phyloP scores from a whole-genome alignment of 2,888 invertebrate species.

The Lasioglossum lativentre region DNA sequence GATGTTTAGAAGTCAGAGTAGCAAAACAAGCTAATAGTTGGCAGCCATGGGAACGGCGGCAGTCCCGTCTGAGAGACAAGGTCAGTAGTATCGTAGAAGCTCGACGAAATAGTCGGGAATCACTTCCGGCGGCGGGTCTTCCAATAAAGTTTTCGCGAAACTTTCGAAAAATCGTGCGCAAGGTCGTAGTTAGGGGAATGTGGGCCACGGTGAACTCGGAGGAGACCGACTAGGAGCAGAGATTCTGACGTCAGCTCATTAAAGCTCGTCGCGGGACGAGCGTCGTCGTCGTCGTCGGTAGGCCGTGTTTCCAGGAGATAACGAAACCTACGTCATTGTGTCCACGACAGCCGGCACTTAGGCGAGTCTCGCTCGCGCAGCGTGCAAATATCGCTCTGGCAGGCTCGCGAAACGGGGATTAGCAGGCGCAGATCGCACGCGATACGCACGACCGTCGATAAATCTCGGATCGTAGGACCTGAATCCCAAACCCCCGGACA shows the following conservation, averaged over 20 bases:
- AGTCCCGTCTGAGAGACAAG: not conserved
- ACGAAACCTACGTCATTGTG: constrained; percentile 45
- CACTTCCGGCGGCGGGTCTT: not conserved
- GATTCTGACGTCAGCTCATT: constrained; percentile 57
- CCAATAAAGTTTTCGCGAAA: not conserved
- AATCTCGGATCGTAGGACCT: not conserved
- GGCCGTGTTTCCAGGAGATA: constrained; percentile 40
- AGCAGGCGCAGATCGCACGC: not conserved
- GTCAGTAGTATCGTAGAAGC: not conserved
- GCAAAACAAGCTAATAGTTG: not conserved
- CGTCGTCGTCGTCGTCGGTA: constrained; percentile 15
- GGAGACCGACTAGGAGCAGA: constrained; percentile 29
- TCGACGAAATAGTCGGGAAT: not conserved
- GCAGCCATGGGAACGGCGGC: not conserved
- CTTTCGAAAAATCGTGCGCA: constrained; percentile 9
- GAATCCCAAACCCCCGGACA: not conserved
- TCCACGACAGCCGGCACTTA: constrained; percentile 4
- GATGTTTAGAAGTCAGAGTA: not conserved
- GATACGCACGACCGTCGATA: constrained; percentile 33
- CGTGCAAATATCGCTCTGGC: constrained; percentile 19
- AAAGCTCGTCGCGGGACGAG: constrained; percentile 34
- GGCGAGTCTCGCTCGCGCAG: not conserved
- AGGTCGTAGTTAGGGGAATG: constrained; percentile 19
- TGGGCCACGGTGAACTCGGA: constrained; percentile 34
- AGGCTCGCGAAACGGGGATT: constrained; percentile 34